A percentile compares a stretch with the other conserved stretches of the same genome.
phyloP scores from a whole-genome alignment of 1,140 invertebrate genomes.

The Drosophila orena region DNA sequence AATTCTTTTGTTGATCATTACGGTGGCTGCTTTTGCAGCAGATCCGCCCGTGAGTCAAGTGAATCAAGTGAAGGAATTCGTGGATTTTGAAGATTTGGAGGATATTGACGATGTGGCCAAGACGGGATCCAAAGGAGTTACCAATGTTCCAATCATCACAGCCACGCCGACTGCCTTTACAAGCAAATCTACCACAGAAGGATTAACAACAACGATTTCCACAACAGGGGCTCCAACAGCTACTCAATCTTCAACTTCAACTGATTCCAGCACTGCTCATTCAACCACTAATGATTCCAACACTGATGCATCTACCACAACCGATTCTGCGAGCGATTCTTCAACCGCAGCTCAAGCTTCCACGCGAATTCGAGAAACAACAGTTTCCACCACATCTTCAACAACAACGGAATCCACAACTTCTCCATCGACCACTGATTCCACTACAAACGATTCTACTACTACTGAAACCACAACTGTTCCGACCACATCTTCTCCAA shows the following conservation, averaged over 20 bases:
- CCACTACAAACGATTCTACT: neutral
- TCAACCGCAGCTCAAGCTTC: neutral
- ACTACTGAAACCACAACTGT: neutral
- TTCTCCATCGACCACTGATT: neutral
- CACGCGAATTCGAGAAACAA: neutral
- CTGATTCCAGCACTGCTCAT: neutral
- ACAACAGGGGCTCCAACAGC: neutral
- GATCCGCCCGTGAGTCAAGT: neutral
- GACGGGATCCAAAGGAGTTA: neutral
- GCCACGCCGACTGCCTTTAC: neutral
- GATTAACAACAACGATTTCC: neutral
- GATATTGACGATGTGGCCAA: neutral
- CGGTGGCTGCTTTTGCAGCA: neutral
- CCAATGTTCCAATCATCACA: neutral
- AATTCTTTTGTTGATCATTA: neutral
- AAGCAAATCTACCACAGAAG: neutral
- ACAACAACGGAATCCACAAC: neutral
- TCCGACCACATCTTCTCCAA: neutral
- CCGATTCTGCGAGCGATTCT: neutral
- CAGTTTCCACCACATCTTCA: neutral
- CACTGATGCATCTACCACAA: neutral
- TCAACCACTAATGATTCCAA: neutral
- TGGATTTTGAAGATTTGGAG: conserved; percentile 26
- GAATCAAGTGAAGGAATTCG: neutral
- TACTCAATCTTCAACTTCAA: neutral